Evolutionary conservation across 2,113 vertebrate genomes (phyloP).

Genomic region (Pygoscelis antarcticus): DNA sequence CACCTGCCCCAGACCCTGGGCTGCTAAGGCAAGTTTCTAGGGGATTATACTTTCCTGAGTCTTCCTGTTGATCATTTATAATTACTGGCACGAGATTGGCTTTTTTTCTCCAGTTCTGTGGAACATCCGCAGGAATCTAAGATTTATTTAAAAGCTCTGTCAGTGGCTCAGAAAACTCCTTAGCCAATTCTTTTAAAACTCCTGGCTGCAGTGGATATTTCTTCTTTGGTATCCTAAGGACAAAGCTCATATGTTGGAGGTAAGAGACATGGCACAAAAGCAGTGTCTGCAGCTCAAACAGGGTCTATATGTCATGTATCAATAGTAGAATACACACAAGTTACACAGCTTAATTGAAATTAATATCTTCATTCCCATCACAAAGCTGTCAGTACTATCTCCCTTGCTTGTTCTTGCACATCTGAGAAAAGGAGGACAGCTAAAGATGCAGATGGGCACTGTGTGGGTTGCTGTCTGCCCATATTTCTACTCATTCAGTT

Average conservation of each 20-base stretch:
- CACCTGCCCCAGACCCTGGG: not conserved
- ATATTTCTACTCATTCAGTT: not conserved
- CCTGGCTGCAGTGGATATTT: not conserved
- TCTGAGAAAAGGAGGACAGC: not conserved
- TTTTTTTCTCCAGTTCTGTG: not conserved
- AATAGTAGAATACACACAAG: not conserved
- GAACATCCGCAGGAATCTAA: not conserved
- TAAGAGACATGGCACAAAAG: not conserved
- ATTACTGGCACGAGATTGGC: not conserved
- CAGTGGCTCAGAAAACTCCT: not conserved
- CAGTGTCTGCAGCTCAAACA: not conserved
- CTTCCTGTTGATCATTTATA: slow-evolving; percentile 21
- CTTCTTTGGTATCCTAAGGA: not conserved
- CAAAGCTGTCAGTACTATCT: not conserved
- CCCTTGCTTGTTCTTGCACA: not conserved
- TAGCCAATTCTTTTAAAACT: not conserved
- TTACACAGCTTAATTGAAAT: not conserved
- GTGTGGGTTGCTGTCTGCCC: not conserved
- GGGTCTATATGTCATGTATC: not conserved
- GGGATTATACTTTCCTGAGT: not conserved
- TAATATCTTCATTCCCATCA: not conserved
- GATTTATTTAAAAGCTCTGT: not conserved
- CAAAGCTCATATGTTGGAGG: not conserved
- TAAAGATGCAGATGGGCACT: not conserved
- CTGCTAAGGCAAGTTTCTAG: not conserved